Percentiles rank a stretch among this genome's conserved stretches.
phyloP scores from a whole-genome alignment of 2,888 invertebrate genomes.

The Trachelus troglodyta region DNA sequence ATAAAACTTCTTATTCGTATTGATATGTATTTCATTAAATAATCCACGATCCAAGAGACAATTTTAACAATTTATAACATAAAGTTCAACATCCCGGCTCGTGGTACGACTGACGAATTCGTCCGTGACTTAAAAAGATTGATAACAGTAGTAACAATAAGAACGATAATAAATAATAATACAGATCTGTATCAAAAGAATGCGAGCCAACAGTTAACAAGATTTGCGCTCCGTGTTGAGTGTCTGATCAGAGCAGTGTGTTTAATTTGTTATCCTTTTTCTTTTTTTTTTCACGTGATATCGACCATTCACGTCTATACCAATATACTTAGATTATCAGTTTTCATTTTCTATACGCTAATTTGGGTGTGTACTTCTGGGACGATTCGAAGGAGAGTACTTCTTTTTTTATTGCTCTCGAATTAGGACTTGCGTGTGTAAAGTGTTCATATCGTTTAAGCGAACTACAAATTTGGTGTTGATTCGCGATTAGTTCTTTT shows the following conservation, averaged over 20 bases:
- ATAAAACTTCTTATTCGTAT: background rate
- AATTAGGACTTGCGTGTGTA: background rate
- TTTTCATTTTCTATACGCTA: background rate
- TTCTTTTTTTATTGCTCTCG: background rate
- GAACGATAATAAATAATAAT: background rate
- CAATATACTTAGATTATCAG: background rate
- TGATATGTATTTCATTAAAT: background rate
- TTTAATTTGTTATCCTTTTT: background rate
- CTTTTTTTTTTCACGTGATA: background rate
- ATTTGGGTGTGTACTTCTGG: background rate
- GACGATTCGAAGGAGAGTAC: background rate
- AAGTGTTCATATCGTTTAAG: background rate
- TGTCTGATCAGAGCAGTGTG: background rate
- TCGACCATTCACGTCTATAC: background rate
- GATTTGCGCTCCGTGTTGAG: background rate
- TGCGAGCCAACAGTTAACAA: slow-evolving; percentile 24
- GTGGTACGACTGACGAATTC: background rate
- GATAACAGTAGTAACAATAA: background rate
- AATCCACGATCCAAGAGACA: background rate
- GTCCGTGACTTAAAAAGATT: background rate
- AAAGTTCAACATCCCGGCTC: background rate
- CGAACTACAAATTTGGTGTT: background rate
- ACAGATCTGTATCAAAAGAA: slow-evolving; percentile 30
- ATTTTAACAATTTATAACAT: background rate
- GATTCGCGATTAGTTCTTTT: background rate